These are phyloP conservation scores for Arctia plantaginis DNA, from an alignment of 2,888 invertebrate species.

Conservation along the genomic window DNA sequence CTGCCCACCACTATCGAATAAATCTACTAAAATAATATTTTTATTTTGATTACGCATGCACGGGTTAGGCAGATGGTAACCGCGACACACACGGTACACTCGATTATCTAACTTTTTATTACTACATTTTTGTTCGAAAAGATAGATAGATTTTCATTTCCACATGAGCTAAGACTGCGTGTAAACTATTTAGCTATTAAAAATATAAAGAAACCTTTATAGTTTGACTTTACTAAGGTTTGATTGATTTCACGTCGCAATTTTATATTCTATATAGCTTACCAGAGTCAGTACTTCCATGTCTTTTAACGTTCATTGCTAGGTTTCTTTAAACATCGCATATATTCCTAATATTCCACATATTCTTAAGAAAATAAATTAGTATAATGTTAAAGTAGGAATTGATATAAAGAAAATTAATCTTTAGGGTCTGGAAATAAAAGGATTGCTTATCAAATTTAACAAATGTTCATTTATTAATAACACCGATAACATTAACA, in stretches of 20 bases:
- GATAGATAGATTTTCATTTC: neutral
- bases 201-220: neutral
- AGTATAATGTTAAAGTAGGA: too few species aligned
- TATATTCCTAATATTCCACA: too few species aligned
- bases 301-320: neutral
- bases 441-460: neutral
- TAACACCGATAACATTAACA: neutral
- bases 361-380: neutral
- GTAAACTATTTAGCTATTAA: neutral
- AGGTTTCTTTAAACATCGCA: neutral
- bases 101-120: conserved; percentile 14
- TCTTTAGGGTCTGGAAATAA: neutral
- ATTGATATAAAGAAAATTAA: neutral
- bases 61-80: conserved; percentile 84
- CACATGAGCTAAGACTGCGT: too few species aligned
- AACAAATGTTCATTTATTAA: neutral
- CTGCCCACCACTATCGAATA: conserved; percentile 84
- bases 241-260: neutral
- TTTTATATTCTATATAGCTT: neutral
- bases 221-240: neutral
- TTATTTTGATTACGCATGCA: conserved; percentile 84
- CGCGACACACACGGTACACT: conserved; percentile 55
- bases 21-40: conserved; percentile 86
- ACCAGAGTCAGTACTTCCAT: neutral
- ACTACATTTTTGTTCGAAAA: neutral